Evolutionary conservation across 2,113 vertebrate species (phyloP).

Genomic region (Phalacrocorax aristotelis): DNA sequence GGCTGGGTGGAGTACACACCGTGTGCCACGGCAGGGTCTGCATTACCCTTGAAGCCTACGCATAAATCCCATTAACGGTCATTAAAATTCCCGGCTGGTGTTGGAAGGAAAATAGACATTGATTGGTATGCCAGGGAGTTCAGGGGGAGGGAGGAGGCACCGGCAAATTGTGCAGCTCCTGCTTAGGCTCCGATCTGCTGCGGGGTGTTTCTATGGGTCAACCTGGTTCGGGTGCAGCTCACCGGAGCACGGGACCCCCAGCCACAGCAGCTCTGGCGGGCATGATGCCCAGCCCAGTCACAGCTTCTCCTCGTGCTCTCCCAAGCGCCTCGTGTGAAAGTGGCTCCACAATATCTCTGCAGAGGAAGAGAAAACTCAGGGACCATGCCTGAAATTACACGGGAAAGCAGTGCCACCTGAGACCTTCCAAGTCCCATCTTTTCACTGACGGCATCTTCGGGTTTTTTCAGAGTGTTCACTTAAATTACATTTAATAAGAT

Average conservation of each 20-base stretch:
- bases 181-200: neutral
- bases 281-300: fast-evolving
- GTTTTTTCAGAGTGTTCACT: neutral
- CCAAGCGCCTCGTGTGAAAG: fast-evolving
- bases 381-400: neutral
- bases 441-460: neutral
- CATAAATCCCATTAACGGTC: neutral
- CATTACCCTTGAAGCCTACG: neutral
- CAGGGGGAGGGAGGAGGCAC: neutral
- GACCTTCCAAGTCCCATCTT: neutral
- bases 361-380: neutral
- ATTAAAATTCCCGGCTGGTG: neutral
- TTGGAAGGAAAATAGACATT: neutral
- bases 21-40: neutral
- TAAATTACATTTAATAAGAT: slow-evolving; percentile 53
- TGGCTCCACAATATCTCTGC: neutral
- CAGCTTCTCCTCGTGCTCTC: neutral
- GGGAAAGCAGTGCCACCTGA: neutral
- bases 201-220: neutral
- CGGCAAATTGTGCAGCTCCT: neutral
- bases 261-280: fast-evolving
- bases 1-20: neutral
- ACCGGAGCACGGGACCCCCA: neutral
- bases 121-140: neutral
- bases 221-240: neutral